phyloP scores from a whole-genome alignment of 2,797 vertebrate species.

The Buphagus erythrorhynchus region DNA sequence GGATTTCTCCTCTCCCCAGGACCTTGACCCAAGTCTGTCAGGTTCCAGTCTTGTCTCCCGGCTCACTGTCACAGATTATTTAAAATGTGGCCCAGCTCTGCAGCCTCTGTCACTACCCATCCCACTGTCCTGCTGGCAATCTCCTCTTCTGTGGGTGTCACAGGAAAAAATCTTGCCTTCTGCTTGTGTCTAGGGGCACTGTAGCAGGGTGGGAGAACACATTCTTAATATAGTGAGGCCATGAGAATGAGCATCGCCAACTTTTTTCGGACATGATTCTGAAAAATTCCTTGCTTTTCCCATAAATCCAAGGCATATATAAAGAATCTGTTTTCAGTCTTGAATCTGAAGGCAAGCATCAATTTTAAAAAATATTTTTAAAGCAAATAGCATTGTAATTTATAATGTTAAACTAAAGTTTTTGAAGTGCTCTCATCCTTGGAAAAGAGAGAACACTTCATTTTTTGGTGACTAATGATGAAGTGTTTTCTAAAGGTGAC shows the following conservation, averaged over 20 bases:
- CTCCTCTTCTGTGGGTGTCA: background rate
- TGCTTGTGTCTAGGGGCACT: background rate
- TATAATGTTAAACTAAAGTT: background rate
- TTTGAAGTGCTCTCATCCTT: background rate
- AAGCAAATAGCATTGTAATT: background rate
- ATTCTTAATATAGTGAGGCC: background rate
- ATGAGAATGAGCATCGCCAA: background rate
- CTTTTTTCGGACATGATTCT: background rate
- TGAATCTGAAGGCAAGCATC: background rate
- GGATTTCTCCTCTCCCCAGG: accelerated
- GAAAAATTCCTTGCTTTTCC: background rate
- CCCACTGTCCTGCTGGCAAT: background rate
- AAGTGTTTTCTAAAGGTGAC: slow-evolving; percentile 54
- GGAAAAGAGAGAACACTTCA: background rate
- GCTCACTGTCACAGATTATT: background rate
- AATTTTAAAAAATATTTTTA: slow-evolving; percentile 8
- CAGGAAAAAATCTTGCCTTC: background rate
- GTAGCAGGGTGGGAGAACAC: background rate
- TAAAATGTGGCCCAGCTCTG: background rate
- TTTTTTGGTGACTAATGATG: slow-evolving; percentile 15
- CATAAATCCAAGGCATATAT: background rate
- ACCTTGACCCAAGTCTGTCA: background rate
- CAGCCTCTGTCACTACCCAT: background rate
- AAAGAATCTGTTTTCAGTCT: background rate
- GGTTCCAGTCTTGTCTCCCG: background rate